Conservation (phyloP, 53 echinoderm and acorn worm species). For the Echinometra lucunter region DNA sequence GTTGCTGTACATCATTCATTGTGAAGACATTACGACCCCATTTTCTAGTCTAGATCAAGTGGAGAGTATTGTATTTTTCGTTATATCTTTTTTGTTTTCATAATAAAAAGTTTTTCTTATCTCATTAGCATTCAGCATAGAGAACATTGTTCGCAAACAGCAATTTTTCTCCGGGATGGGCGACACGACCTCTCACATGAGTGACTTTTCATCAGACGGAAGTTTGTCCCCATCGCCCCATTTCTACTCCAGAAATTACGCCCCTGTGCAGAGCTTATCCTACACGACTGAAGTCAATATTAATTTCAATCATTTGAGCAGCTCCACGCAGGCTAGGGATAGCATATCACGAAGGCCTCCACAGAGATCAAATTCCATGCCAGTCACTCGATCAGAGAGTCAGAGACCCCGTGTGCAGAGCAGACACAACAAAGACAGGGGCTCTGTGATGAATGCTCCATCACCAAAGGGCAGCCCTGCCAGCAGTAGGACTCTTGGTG, state of each 20-base stretch:
- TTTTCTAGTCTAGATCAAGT: neutral
- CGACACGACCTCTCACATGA: constrained; percentile 82
- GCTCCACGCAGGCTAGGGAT: constrained; percentile 57
- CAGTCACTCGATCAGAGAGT: constrained; percentile 66
- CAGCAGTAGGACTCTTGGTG: constrained; percentile 6
- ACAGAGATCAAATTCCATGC: constrained; percentile 83
- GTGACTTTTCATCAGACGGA: constrained; percentile 70
- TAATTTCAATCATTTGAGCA: constrained; percentile 76
- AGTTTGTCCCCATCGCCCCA: constrained; percentile 78
- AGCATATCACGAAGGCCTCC: constrained; percentile 60
- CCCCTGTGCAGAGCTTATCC: constrained; percentile 79
- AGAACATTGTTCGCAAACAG: constrained; percentile 45
- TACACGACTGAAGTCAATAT: constrained; percentile 88
- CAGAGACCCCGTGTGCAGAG: constrained; percentile 38
- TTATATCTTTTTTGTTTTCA: neutral
- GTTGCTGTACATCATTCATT: neutral
- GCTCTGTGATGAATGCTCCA: constrained; percentile 36
- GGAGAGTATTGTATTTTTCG: neutral
- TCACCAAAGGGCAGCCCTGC: constrained; percentile 56
- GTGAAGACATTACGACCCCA: neutral
- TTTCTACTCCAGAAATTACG: constrained; percentile 67
- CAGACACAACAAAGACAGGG: constrained; percentile 40
- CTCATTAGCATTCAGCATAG: constrained; percentile 30
- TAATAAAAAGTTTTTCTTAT: constrained; percentile 41
- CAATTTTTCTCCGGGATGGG: constrained; percentile 75